These are phyloP conservation scores for Mythimna pallens DNA, from an alignment of 2,888 invertebrate genomes.

Conservation along the genomic window DNA sequence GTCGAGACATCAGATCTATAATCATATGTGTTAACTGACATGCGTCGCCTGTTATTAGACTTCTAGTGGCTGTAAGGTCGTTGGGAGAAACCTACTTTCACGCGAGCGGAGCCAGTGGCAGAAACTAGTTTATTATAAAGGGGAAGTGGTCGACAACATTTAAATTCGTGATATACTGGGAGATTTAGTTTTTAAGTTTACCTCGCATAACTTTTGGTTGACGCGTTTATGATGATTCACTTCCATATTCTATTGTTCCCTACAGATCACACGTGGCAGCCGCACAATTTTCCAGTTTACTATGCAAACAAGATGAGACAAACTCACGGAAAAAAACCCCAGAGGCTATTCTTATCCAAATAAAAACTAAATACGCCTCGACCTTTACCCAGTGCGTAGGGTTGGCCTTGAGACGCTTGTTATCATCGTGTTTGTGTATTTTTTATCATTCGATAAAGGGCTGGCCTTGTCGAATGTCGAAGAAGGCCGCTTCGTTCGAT, in stretches of 20 bases:
- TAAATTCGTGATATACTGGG: neutral
- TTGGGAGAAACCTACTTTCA: too few species aligned
- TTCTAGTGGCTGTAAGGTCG: too few species aligned
- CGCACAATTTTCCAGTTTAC: constrained; percentile 48
- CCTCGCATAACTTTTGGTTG: neutral
- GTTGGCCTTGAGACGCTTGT: constrained; percentile 81
- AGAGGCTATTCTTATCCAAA: constrained; percentile 62
- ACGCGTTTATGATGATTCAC: neutral
- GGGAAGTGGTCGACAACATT: neutral
- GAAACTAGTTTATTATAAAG: too few species aligned
- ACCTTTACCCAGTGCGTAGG: constrained; percentile 85
- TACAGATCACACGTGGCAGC: neutral
- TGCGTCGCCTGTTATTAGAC: too few species aligned
- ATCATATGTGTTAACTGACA: too few species aligned
- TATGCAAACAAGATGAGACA: constrained; percentile 43
- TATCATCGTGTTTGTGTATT: constrained; percentile 80
- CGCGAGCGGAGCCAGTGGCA: too few species aligned
- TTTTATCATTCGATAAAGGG: constrained; percentile 86
- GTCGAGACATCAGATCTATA: too few species aligned
- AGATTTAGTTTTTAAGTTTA: neutral
- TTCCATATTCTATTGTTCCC: constrained; percentile 7
- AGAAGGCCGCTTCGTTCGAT: constrained; percentile 75
- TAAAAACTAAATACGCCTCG: constrained; percentile 75
- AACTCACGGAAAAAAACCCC: constrained; percentile 67
- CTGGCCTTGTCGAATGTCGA: constrained; percentile 80